These are phyloP conservation scores for Cyprinodon diabolis DNA, from an alignment of 2,797 vertebrate species.

Conservation along the genomic window DNA sequence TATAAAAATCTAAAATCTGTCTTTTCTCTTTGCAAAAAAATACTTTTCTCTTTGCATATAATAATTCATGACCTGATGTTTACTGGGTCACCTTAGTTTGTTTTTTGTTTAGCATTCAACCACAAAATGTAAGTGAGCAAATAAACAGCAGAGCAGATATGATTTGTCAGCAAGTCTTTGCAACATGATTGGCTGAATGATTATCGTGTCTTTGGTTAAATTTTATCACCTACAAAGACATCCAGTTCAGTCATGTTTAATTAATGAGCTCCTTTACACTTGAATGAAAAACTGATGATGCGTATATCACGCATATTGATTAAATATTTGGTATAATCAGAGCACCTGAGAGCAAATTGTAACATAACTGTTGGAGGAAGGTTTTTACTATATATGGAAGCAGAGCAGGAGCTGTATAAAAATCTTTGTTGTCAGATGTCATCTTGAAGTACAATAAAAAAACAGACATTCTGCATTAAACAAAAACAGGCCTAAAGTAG, in stretches of 20 bases:
- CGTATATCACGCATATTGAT: background rate
- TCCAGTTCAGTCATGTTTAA: slow-evolving; percentile 31
- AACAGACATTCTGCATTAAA: background rate
- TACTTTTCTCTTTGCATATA: slow-evolving; percentile 18
- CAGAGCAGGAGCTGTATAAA: background rate
- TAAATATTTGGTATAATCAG: background rate
- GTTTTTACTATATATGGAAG: background rate
- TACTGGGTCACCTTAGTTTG: slow-evolving; percentile 40
- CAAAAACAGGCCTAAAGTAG: background rate
- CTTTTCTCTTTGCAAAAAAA: slow-evolving; percentile 19
- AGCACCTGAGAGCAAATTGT: background rate
- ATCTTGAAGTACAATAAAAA: background rate
- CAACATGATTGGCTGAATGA: slow-evolving; percentile 28
- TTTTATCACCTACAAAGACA: slow-evolving; percentile 33
- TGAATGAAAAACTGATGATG: slow-evolving; percentile 30
- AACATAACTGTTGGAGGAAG: background rate
- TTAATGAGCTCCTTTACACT: slow-evolving; percentile 31
- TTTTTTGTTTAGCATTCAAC: slow-evolving; percentile 35
- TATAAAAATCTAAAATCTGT: slow-evolving; percentile 6
- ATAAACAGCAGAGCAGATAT: slow-evolving; percentile 38
- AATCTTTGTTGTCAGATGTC: background rate
- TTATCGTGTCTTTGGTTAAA: slow-evolving; percentile 38
- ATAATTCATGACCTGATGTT: slow-evolving; percentile 43
- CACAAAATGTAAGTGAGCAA: slow-evolving; percentile 39
- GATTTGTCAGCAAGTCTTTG: slow-evolving; percentile 29